These are phyloP conservation scores for Caradrina clavipalpis DNA, from an alignment of 2,888 invertebrate genomes.

Conservation along the genomic window DNA sequence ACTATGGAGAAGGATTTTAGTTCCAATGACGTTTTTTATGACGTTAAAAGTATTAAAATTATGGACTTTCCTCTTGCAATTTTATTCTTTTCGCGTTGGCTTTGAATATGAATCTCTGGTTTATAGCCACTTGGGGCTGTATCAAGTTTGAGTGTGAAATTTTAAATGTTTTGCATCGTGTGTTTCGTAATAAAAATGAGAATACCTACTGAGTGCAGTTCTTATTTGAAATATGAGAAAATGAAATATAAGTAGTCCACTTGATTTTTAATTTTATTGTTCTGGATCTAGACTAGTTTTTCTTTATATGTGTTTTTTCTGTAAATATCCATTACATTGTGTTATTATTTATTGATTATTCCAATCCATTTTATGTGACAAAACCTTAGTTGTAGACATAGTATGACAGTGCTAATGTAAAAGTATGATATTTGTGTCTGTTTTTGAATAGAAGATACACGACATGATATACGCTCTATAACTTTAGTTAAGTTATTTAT, in stretches of 20 bases:
- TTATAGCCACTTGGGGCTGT: conserved; percentile 59
- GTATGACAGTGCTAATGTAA: too few species aligned
- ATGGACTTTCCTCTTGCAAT: conserved; percentile 42
- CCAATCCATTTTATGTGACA: not conserved
- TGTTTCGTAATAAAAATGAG: conserved; percentile 53
- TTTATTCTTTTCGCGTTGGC: conserved; percentile 52
- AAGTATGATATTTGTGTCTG: too few species aligned
- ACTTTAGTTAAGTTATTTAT: too few species aligned
- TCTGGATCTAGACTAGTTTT: not conserved
- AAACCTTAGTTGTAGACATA: too few species aligned
- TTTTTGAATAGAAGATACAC: too few species aligned
- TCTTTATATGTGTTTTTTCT: too few species aligned
- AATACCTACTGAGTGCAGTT: conserved; percentile 30
- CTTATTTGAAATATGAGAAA: conserved; percentile 41
- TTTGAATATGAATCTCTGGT: conserved; percentile 56
- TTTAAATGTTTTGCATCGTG: conserved; percentile 56
- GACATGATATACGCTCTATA: too few species aligned
- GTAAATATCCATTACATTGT: too few species aligned
- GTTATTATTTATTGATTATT: not conserved
- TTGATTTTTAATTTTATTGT: conserved; percentile 5
- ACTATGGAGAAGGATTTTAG: conserved; percentile 58
- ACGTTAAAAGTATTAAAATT: conserved; percentile 56
- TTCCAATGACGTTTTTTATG: conserved; percentile 61
- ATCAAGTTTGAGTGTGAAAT: conserved; percentile 53
- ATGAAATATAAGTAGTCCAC: conserved; percentile 13